A percentile compares a stretch with the other conserved stretches of the same genome.
Conservation (phyloP, 2,113 vertebrate genomes). For the Perca schrenkii region DNA sequence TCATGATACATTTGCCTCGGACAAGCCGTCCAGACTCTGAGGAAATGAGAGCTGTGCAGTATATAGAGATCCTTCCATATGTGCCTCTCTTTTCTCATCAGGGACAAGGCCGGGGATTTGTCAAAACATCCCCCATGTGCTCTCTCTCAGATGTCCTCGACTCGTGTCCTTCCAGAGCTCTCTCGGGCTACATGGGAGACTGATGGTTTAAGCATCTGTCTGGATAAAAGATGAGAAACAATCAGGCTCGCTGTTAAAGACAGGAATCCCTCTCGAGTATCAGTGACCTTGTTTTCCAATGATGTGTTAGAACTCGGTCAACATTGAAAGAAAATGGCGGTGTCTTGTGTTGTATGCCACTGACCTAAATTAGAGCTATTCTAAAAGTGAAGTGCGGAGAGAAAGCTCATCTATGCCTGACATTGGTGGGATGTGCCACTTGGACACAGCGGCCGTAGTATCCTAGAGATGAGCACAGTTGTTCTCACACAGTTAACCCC, state of each 20-base stretch:
- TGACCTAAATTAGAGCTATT: conserved; percentile 71
- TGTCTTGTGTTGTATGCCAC: conserved; percentile 54
- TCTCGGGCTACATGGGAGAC: conserved; percentile 40
- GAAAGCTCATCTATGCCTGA: conserved; percentile 36
- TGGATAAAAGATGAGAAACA: conserved; percentile 67
- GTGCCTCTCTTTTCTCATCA: conserved; percentile 61
- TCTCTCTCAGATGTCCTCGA: conserved; percentile 67
- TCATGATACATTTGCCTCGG: conserved; percentile 41
- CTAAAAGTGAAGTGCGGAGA: conserved; percentile 42
- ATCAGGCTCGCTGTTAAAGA: conserved; percentile 57
- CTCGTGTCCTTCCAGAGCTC: conserved; percentile 60
- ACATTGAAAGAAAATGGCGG: conserved; percentile 58
- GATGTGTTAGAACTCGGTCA: conserved; percentile 68
- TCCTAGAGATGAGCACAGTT: conserved; percentile 62
- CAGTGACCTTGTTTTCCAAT: conserved; percentile 70
- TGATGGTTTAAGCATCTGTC: conserved; percentile 75
- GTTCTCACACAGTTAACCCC: conserved; percentile 74
- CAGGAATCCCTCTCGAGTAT: conserved; percentile 71
- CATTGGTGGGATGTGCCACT: conserved; percentile 33
- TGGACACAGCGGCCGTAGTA: conserved; percentile 18
- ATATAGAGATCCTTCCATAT: conserved; percentile 53
- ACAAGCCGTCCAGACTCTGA: conserved; percentile 17
- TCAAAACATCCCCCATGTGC: conserved; percentile 61
- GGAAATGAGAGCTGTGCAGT: conserved; percentile 44
- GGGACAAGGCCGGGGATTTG: conserved; percentile 55